phyloP scores from a whole-genome alignment of 2,113 vertebrate species.

The Cinclus cinclus region DNA sequence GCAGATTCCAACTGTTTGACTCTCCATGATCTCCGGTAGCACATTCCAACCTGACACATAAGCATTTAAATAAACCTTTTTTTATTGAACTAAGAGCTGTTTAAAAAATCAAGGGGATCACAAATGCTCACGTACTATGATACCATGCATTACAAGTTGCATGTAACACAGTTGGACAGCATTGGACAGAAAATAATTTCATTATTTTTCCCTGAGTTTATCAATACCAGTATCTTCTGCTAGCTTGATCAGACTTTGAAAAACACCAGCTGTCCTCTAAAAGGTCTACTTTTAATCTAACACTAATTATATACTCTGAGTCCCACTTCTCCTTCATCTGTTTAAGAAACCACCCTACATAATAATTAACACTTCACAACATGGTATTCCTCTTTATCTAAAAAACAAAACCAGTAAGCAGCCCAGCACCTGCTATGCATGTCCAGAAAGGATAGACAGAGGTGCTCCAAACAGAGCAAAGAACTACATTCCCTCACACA shows the following conservation, averaged over 20 bases:
- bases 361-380: not conserved
- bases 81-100: not conserved
- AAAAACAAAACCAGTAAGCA: not conserved
- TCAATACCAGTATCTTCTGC: not conserved
- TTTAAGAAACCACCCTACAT: not conserved
- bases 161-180: not conserved
- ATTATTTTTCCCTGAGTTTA: not conserved
- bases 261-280: not conserved
- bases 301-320: not conserved
- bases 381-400: not conserved
- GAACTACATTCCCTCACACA: not conserved
- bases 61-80: not conserved
- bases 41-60: not conserved
- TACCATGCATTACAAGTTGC: not conserved
- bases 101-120: not conserved
- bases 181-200: not conserved
- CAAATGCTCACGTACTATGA: accelerated
- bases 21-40: not conserved
- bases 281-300: not conserved
- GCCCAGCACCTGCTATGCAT: not conserved
- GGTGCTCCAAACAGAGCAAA: not conserved
- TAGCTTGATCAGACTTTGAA: not conserved
- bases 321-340: not conserved
- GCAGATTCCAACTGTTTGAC: not conserved
- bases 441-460: not conserved